These are phyloP conservation scores for Laticauda laticaudata DNA, from an alignment of 2,113 vertebrate genomes.

Conservation along the genomic window DNA sequence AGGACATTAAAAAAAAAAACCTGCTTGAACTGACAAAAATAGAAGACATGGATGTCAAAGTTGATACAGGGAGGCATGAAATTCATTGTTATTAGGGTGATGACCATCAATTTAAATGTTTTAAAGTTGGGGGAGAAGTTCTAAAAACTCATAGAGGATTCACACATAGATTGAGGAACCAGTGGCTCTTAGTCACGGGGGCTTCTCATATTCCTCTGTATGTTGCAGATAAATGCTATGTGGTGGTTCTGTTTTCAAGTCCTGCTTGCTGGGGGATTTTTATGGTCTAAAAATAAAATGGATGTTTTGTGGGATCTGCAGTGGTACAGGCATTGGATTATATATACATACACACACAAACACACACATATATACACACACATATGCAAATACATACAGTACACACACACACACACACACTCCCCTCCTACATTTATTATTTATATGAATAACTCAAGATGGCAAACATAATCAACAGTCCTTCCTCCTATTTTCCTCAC, in stretches of 20 bases:
- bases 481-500: background rate
- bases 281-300: background rate
- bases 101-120: background rate
- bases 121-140: background rate
- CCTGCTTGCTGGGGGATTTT: background rate
- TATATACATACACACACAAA: no score
- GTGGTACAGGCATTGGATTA: no score
- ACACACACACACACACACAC: background rate
- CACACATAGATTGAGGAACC: background rate
- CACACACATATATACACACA: background rate
- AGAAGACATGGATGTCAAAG: background rate
- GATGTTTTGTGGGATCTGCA: background rate
- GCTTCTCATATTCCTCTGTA: background rate
- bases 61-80: background rate
- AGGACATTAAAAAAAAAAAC: background rate
- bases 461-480: background rate
- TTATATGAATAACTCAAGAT: background rate
- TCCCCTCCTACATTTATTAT: background rate
- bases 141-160: background rate
- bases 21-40: background rate
- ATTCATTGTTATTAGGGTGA: background rate
- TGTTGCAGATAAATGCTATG: background rate
- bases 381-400: background rate
- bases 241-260: background rate
- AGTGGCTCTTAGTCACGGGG: background rate